Conservation (phyloP, 2,797 vertebrate genomes). For the Triplophysa bombifrons region DNA sequence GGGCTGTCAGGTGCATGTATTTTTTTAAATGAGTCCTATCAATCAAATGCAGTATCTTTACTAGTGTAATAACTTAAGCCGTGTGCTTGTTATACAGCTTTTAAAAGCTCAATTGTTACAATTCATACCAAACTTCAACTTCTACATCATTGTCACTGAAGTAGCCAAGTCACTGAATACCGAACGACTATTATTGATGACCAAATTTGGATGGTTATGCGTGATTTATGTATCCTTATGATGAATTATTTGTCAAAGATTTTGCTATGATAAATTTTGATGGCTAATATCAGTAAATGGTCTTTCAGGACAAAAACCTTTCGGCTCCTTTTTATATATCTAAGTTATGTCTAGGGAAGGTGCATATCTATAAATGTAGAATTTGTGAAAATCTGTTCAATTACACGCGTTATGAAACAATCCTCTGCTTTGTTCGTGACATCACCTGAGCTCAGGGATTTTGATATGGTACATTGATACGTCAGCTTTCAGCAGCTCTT, state of each 20-base stretch:
- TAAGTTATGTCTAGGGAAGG: no score
- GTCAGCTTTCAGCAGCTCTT: background rate
- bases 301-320: background rate
- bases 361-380: no score
- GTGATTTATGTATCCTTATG: background rate
- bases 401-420: background rate
- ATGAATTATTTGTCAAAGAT: background rate
- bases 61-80: background rate
- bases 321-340: no score
- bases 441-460: constrained; percentile 2
- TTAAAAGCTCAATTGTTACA: background rate
- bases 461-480: background rate
- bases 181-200: background rate
- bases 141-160: background rate
- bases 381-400: background rate
- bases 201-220: background rate
- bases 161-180: background rate
- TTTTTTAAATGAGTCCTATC: constrained; percentile 11
- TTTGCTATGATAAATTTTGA: background rate
- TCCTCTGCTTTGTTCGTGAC: background rate
- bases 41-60: constrained; percentile 11
- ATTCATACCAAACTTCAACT: background rate
- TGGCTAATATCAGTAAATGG: background rate
- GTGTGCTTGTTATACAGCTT: background rate
- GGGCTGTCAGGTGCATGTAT: background rate